Conservation (phyloP, 2,113 vertebrate genomes). For the Neolamprologus falcicula region DNA sequence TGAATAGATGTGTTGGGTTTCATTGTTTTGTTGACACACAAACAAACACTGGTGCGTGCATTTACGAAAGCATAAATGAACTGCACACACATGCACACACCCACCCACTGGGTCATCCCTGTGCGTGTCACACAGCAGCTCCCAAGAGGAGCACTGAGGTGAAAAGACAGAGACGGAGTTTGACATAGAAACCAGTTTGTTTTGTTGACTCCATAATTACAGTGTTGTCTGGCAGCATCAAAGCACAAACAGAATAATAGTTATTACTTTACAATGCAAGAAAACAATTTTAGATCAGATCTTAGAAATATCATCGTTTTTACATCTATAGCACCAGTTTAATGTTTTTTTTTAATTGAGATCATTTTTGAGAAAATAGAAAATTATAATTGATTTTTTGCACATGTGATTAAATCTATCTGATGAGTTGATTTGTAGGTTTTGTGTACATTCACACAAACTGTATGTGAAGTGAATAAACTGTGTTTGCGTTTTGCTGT, state of each 20-base stretch:
- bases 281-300: not conserved
- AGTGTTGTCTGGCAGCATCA: not conserved
- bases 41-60: not conserved
- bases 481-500: not conserved
- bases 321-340: fast-evolving
- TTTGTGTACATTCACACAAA: not conserved
- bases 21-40: slow-evolving; percentile 19
- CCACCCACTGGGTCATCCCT: not conserved
- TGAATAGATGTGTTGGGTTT: slow-evolving; percentile 24
- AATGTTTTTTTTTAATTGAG: not conserved
- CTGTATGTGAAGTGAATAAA: not conserved
- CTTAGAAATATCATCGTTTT: not conserved
- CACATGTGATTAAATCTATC: not conserved
- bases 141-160: not conserved
- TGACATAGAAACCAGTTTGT: not conserved
- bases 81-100: not conserved
- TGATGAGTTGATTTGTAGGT: not conserved
- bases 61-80: not conserved
- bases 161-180: not conserved
- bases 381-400: not conserved
- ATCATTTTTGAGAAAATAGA: not conserved
- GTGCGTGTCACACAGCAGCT: not conserved
- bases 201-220: not conserved
- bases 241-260: not conserved
- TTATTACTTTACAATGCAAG: not conserved